phyloP scores from a whole-genome alignment of 2,113 vertebrate species.

The Craseonycteris thonglongyai region DNA sequence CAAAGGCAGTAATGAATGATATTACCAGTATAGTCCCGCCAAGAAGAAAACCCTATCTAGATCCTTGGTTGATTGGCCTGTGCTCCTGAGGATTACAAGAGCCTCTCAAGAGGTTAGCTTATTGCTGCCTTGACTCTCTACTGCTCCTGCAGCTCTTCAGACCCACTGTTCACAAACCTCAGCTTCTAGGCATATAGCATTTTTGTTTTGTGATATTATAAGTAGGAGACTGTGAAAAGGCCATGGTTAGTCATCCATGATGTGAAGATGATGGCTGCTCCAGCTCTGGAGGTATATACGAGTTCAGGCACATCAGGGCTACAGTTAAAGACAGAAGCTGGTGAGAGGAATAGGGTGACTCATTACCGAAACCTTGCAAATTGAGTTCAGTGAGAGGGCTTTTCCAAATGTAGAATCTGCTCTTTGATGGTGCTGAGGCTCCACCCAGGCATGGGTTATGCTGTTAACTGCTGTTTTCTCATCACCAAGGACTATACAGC shows the following conservation, averaged over 20 bases:
- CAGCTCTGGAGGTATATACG: not conserved
- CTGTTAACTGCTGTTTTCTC: not conserved
- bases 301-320: slow-evolving; percentile 50
- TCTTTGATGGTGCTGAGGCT: not conserved
- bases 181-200: not conserved
- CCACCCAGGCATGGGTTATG: accelerated
- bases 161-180: not conserved
- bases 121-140: not conserved
- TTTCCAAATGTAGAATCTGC: not conserved
- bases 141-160: not conserved
- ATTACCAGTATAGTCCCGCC: slow-evolving; percentile 5
- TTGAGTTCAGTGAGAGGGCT: slow-evolving; percentile 57
- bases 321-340: slow-evolving; percentile 4
- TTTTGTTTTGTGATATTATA: slow-evolving; percentile 38
- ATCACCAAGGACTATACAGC: not conserved
- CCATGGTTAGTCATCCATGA: slow-evolving; percentile 40
- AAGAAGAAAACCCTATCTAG: slow-evolving; percentile 14
- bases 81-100: not conserved
- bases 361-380: slow-evolving; percentile 42
- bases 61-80: not conserved
- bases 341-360: slow-evolving; percentile 43
- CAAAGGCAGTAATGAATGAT: slow-evolving; percentile 48
- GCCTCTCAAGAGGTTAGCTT: not conserved
- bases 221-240: slow-evolving; percentile 18
- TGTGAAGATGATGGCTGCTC: slow-evolving; percentile 36